A percentile compares a stretch with the other conserved stretches of the same genome.
Evolutionary conservation across 2,113 vertebrate species (phyloP).

Genomic region (Mustelus asterias): DNA sequence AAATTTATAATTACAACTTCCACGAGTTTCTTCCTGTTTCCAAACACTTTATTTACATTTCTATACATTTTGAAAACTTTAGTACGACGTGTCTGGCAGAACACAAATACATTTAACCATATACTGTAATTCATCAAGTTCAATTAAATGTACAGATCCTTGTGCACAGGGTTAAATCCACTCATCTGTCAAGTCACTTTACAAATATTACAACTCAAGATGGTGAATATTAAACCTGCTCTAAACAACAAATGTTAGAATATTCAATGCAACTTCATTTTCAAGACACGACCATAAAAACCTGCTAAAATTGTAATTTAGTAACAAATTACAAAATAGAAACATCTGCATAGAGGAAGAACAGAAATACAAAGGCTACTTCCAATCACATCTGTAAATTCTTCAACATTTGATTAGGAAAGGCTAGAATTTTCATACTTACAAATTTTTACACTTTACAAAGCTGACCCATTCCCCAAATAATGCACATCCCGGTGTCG

Average conservation of each 20-base stretch:
- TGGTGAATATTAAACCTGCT: not conserved
- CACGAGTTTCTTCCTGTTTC: not conserved
- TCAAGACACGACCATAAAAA: not conserved
- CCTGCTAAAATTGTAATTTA: conserved; percentile 7
- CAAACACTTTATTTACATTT: conserved; percentile 28
- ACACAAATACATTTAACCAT: not conserved
- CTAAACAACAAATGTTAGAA: conserved; percentile 1
- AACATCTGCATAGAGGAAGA: not conserved
- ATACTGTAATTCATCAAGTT: not conserved
- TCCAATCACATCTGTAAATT: not conserved
- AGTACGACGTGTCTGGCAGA: not conserved
- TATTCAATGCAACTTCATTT: not conserved
- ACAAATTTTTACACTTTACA: not conserved
- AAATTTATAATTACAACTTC: not conserved
- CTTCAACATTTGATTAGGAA: not conserved
- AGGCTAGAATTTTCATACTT: not conserved
- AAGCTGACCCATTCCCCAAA: not conserved
- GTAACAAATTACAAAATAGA: not conserved
- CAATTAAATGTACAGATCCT: not conserved
- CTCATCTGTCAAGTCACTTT: not conserved
- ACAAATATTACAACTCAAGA: conserved; percentile 27
- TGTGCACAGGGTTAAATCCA: not conserved
- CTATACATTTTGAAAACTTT: not conserved
- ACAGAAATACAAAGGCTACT: not conserved
- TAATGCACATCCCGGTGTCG: not conserved